These are phyloP conservation scores for Orchesellides sinensis DNA, from an alignment of 2,888 invertebrate species.

Conservation along the genomic window DNA sequence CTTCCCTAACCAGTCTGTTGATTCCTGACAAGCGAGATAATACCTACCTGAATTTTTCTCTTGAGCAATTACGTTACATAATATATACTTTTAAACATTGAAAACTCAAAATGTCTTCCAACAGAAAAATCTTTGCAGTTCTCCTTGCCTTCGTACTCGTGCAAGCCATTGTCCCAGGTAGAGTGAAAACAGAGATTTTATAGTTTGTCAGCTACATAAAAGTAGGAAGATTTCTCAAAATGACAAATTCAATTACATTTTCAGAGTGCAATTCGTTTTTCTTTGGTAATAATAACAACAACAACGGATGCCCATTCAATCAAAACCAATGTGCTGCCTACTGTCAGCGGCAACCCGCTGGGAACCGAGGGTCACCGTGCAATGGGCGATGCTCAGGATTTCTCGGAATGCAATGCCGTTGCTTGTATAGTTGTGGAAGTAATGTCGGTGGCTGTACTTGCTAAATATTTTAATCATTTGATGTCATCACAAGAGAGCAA, in stretches of 20 bases:
- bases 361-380: conserved; percentile 48
- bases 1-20: too few relatives aligned
- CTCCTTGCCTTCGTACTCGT: not conserved
- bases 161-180: not conserved
- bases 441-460: conserved; percentile 46
- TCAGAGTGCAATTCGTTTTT: conserved; percentile 20
- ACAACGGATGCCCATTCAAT: conserved; percentile 57
- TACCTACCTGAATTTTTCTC: too few relatives aligned
- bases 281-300: conserved; percentile 14
- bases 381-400: conserved; percentile 54
- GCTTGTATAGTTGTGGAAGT: conserved; percentile 52
- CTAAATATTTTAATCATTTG: not conserved
- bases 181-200: not conserved
- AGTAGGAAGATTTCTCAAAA: not conserved
- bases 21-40: too few relatives aligned
- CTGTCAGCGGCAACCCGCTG: conserved; percentile 39
- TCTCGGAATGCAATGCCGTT: conserved; percentile 27
- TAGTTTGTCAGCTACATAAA: too few relatives aligned
- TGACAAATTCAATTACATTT: not conserved
- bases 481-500: too few relatives aligned
- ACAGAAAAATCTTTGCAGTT: not conserved
- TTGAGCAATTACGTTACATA: too few relatives aligned
- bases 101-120: too few relatives aligned
- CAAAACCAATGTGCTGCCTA: conserved; percentile 16
- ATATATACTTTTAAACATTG: too few relatives aligned